Base-by-base conservation (phyloP, 1,140 invertebrate species). In the Microplitis demolitor region DNA sequence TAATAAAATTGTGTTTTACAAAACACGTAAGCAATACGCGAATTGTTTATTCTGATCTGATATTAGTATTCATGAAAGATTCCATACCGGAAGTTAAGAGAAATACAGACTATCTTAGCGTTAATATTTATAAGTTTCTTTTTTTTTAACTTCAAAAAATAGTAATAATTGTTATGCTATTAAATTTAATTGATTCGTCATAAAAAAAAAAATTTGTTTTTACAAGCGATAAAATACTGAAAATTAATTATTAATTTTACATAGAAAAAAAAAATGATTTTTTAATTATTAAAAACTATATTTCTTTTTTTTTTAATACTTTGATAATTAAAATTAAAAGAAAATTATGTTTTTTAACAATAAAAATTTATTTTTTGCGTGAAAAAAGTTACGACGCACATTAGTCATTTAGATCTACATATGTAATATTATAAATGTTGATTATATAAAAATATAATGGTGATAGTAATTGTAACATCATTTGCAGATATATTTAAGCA, bases 401-500 rank as follows among this genome's bases (percentile, higher is more conserved):
- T 60, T 31, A 14, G 45, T 51, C 50, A 37, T 58, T 56, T 33
- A 62, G 50, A 37, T 56, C 11, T 54, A 51, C 16, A 35, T 61
- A 24, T 24, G 24, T 24, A 50, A 53, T 34, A 53, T 33, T 54
- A 56, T 62, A 45, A 16, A 34, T 35, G 33, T 60, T 16, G 39
- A 54, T 66, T 0, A 16, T 37, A 71, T 67, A 73, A 51, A 31
- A 73, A 69, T 50, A 24, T 69, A 69, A 60, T 56, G 51, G 72
- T 73, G 72, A 73, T 73, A 73, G 72, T 69, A 69, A 69, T 63
- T 63, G 50, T 68, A 69, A 73, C 66, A 63, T 73, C 66, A 66
- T 68, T 68, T 35, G 39, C 39, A 51, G 37, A 63, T 71, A 51
- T 50, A 39, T 34, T 13, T 34, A 16, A 61, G 61, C 24, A 35